A percentile compares a stretch with the other conserved stretches of the same genome.
phyloP scores from a whole-genome alignment of 2,113 vertebrate genomes.

The Phylloscopus whistleri region DNA sequence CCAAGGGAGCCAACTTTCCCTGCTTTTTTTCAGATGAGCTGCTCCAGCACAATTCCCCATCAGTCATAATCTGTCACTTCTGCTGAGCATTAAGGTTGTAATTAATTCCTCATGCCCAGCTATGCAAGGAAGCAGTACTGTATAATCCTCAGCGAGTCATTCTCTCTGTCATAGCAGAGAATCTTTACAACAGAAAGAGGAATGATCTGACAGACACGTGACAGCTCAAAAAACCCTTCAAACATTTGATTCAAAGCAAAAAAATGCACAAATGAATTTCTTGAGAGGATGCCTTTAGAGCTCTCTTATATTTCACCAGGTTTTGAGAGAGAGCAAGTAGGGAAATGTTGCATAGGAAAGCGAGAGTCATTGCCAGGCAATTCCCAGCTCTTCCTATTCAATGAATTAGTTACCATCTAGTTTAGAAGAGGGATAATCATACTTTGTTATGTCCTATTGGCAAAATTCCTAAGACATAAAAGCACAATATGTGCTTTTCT shows the following conservation, averaged over 20 bases:
- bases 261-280: neutral
- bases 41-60: neutral
- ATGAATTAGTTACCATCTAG: neutral
- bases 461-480: neutral
- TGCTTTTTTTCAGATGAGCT: neutral
- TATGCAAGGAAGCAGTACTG: neutral
- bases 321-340: neutral
- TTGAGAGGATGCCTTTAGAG: neutral
- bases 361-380: neutral
- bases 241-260: conserved; percentile 2
- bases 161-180: conserved; percentile 17
- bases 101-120: conserved; percentile 37
- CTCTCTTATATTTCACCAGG: neutral
- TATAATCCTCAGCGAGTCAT: neutral
- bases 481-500: neutral
- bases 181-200: conserved; percentile 21
- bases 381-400: neutral
- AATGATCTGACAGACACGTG: conserved; percentile 48
- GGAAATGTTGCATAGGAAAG: neutral
- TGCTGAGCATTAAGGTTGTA: neutral
- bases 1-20: neutral
- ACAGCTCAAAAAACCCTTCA: conserved; percentile 5
- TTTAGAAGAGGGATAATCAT: neutral
- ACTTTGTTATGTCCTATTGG: neutral
- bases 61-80: conserved; percentile 25